Conservation (phyloP, 2,113 vertebrate species). For the Cyanistes caeruleus region DNA sequence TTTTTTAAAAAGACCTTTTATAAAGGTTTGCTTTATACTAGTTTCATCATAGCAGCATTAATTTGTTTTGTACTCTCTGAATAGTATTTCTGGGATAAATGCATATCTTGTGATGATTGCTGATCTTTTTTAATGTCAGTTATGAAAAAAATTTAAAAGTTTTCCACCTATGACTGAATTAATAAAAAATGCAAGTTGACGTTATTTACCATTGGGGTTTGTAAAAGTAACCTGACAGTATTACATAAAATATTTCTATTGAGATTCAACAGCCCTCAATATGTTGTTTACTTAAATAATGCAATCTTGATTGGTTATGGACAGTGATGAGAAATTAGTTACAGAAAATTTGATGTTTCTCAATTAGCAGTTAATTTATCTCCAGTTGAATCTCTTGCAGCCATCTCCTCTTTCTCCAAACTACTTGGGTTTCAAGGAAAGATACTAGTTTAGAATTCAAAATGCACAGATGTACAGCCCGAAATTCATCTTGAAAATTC, state of each 20-base stretch:
- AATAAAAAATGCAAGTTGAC: not conserved
- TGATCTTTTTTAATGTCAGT: not conserved
- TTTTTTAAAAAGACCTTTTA: not conserved
- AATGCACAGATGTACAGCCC: not conserved
- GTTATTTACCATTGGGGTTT: not conserved
- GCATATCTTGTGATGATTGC: not conserved
- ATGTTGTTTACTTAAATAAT: not conserved
- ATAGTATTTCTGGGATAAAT: not conserved
- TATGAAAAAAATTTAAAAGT: not conserved
- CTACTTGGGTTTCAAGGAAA: not conserved
- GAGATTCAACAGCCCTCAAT: not conserved
- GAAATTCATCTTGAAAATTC: not conserved
- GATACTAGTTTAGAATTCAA: not conserved
- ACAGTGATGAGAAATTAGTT: not conserved
- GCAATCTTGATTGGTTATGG: not conserved
- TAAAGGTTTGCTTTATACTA: not conserved
- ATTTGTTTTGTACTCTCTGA: not conserved
- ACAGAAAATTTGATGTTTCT: not conserved
- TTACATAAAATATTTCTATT: not conserved
- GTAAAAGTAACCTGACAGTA: not conserved
- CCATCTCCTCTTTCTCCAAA: not conserved
- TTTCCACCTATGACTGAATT: not conserved
- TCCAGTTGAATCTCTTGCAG: not conserved
- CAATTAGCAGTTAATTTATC: not conserved
- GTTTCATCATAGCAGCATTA: not conserved